phyloP scores from a whole-genome alignment of 1,140 invertebrate species.

The Drosophila dunni region DNA sequence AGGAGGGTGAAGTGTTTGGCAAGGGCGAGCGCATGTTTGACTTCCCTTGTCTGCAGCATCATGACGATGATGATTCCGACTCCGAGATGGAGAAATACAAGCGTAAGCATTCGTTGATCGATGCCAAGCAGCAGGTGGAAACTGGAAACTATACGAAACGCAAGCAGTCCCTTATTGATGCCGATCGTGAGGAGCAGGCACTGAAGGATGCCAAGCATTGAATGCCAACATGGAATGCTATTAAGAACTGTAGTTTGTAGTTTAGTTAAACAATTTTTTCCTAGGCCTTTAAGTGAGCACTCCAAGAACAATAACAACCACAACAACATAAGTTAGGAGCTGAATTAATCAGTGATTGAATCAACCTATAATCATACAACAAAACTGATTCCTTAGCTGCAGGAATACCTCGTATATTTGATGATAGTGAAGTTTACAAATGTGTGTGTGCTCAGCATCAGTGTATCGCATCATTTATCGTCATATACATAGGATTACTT shows the following conservation, averaged over 20 bases:
- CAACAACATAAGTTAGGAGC: constrained; percentile 15
- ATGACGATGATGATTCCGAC: constrained; percentile 64
- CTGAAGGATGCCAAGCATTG: constrained; percentile 78
- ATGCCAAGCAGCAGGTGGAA: constrained; percentile 75
- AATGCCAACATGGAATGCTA: constrained; percentile 31
- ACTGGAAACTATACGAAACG: constrained; percentile 69
- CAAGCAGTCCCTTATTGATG: constrained; percentile 76
- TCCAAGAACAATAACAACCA: constrained; percentile 5
- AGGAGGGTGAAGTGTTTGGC: constrained; percentile 88
- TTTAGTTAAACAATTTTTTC: constrained; percentile 71
- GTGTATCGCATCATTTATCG: constrained; percentile 5
- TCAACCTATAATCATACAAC: neutral
- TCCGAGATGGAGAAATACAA: constrained; percentile 79
- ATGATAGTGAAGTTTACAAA: constrained; percentile 22
- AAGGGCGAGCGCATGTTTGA: constrained; percentile 86
- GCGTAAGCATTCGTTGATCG: constrained; percentile 80
- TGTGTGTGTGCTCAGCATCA: constrained; percentile 61
- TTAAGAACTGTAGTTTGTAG: constrained; percentile 48
- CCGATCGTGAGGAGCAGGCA: constrained; percentile 75
- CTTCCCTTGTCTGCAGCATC: constrained; percentile 85
- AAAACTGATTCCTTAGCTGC: constrained; percentile 5
- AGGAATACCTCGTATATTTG: constrained; percentile 33
- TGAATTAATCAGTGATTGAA: neutral
- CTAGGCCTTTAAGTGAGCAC: constrained; percentile 34
- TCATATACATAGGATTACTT: constrained; percentile 9